Evolutionary conservation across 2,113 vertebrate species (phyloP), one percentile per base, ranked within the genome.

Genomic region (Spilogale gracilis): DNA sequence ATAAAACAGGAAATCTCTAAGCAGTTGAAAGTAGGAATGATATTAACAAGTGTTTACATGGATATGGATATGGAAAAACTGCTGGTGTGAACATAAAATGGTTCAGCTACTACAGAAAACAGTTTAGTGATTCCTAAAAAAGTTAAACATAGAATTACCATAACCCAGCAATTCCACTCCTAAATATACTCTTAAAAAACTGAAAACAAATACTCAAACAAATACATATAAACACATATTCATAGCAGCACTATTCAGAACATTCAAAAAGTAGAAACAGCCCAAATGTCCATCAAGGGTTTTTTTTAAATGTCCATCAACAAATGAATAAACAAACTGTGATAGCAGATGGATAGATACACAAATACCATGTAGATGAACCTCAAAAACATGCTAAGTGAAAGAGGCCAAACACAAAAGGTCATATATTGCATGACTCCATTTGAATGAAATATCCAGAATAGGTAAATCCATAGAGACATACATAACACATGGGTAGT

Each of bases 81-180:
- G 30, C 30, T 63, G 25, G 14, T 45, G 30, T 48, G 20, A 82
- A 23, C 32, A 52, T 43, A 78, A 87, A 82, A 52, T 61, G 54
- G 14, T 76, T 48, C 52, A 78, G 17, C 27, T 80, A 43, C 71
- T 89, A 1, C 18, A 43, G 9, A 87, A 82, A 91, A 81, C 5
- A 81, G 13, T 54, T 4, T 67, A 45, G 61, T 38, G 61, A 56
- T 38, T 85, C 27, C 78, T 94, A 43, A 87, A 74, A 76, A 94
- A 89, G 45, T 78, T 80, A 90, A 89, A 94, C 30, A 79, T 23
- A 92, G 10, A 92, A 78, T 76, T 94, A 87, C 30, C 52, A 18
- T 32, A 21, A 92, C 14, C 25, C 63, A 74, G 38, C 23, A 84
- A 83, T 14, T 71, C 30, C 10, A 93, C 8, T 56, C 48, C 18